Evolutionary conservation across 2,113 vertebrate species (phyloP).

Genomic region (Cardinalis cardinalis): DNA sequence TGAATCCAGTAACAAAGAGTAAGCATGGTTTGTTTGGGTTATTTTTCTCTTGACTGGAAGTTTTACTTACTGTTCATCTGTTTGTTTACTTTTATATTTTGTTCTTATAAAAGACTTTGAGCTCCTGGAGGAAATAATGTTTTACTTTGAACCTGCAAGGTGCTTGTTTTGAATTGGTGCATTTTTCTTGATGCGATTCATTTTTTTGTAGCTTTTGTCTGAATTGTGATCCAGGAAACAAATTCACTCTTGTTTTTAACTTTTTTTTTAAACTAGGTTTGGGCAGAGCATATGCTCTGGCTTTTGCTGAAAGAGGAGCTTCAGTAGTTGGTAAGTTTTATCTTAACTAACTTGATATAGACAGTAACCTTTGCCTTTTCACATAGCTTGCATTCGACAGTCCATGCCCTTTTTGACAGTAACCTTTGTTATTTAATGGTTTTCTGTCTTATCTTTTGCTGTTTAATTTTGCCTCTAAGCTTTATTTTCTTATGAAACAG

Average conservation of each 20-base stretch:
- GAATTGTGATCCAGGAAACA: not conserved
- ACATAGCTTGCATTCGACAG: not conserved
- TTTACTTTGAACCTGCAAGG: not conserved
- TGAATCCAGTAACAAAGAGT: not conserved
- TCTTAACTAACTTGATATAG: not conserved
- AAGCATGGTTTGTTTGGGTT: not conserved
- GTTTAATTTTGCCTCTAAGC: constrained; percentile 12
- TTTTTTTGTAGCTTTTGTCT: not conserved
- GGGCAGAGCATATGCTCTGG: constrained; percentile 90
- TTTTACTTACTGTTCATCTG: not conserved
- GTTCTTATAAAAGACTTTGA: not conserved
- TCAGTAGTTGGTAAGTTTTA: constrained; percentile 87
- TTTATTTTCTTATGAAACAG: constrained; percentile 1
- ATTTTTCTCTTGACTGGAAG: not conserved
- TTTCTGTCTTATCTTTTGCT: constrained; percentile 7
- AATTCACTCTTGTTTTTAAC: not conserved
- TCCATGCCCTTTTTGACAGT: not conserved
- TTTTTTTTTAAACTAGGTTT: constrained; percentile 77
- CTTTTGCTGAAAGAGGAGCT: constrained; percentile 94
- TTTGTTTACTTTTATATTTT: not conserved
- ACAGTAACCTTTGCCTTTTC: constrained; percentile 31
- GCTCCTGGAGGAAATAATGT: not conserved
- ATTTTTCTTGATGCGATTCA: not conserved
- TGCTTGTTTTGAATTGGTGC: not conserved
- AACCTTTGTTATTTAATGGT: constrained; percentile 26